Percentiles rank a stretch among this genome's conserved stretches.
Evolutionary conservation across 2,113 vertebrate species (phyloP).

Genomic region (Pelvicachromis taeniatus): DNA sequence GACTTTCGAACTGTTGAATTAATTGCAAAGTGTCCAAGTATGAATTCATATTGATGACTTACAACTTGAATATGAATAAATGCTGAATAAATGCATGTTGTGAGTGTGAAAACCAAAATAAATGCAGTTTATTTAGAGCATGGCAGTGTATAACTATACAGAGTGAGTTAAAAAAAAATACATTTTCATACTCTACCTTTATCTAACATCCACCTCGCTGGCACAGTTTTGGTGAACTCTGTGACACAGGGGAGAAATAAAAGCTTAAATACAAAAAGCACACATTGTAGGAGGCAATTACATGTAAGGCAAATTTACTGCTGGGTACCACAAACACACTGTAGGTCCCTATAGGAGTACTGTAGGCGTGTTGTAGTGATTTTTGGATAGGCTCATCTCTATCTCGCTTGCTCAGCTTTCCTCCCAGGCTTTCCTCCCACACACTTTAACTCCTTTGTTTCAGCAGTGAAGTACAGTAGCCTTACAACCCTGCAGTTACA

Average conservation of each 20-base stretch:
- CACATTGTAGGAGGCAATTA: not conserved
- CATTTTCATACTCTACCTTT: not conserved
- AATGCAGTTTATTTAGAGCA: not conserved
- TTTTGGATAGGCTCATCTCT: slow-evolving; percentile 29
- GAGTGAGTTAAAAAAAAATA: not conserved
- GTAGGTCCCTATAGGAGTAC: not conserved
- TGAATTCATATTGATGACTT: not conserved
- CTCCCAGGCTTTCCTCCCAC: slow-evolving; percentile 43
- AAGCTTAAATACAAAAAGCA: not conserved
- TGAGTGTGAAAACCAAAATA: not conserved
- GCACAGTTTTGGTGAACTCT: not conserved
- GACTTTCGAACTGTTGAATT: not conserved
- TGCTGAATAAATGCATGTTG: not conserved
- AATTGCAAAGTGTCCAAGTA: not conserved
- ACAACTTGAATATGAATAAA: rapidly evolving
- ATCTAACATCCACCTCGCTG: not conserved
- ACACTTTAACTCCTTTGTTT: slow-evolving; percentile 40
- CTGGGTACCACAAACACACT: not conserved
- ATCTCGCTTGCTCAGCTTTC: slow-evolving; percentile 3
- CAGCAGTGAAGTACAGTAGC: slow-evolving; percentile 37
- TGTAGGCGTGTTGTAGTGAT: slow-evolving; percentile 40
- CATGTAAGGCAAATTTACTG: not conserved
- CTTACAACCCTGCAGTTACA: not conserved
- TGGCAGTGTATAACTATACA: not conserved
- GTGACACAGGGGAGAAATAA: not conserved